These are phyloP conservation scores for Brachionus plicatilis DNA, from an alignment of 1,140 invertebrate species.

Conservation along the genomic window DNA sequence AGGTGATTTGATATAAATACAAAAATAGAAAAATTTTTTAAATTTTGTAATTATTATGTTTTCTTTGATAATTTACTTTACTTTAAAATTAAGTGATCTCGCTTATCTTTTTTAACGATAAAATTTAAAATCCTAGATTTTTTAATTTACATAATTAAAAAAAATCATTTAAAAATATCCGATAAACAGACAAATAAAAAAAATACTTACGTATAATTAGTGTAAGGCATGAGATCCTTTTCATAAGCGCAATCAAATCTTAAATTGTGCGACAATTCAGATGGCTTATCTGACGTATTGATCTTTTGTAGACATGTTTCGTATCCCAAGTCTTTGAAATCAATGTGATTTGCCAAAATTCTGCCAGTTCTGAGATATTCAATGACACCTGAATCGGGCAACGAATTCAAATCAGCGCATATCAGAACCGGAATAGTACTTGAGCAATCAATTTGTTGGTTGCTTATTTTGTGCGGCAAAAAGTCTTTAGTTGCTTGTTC, in stretches of 20 bases:
- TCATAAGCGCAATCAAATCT: constrained; percentile 80
- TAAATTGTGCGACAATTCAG: constrained; percentile 39
- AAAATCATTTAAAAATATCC: constrained; percentile 2
- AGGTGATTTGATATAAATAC: too few species aligned
- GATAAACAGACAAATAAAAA: background rate
- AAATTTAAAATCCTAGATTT: too few species aligned
- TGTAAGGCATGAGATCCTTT: constrained; percentile 90
- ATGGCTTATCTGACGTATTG: constrained; percentile 48
- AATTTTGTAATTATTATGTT: too few species aligned
- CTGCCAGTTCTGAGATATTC: constrained; percentile 85
- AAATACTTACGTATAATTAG: constrained; percentile 85
- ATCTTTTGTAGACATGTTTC: constrained; percentile 83
- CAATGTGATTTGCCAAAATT: constrained; percentile 80
- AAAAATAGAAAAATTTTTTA: too few species aligned
- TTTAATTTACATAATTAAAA: background rate
- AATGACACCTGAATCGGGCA: constrained; percentile 94
- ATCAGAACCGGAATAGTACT: constrained; percentile 79
- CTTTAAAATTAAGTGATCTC: too few species aligned
- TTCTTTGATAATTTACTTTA: too few species aligned
- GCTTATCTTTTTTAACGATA: too few species aligned
- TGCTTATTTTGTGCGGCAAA: background rate
- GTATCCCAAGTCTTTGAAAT: constrained; percentile 93
- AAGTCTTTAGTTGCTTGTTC: constrained; percentile 6
- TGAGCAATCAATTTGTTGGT: constrained; percentile 45
- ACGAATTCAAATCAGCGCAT: constrained; percentile 96